Percentiles rank a stretch among this genome's conserved stretches.
phyloP scores from a whole-genome alignment of 1,140 invertebrate genomes.

The Daktulosphaira vitifoliae region DNA sequence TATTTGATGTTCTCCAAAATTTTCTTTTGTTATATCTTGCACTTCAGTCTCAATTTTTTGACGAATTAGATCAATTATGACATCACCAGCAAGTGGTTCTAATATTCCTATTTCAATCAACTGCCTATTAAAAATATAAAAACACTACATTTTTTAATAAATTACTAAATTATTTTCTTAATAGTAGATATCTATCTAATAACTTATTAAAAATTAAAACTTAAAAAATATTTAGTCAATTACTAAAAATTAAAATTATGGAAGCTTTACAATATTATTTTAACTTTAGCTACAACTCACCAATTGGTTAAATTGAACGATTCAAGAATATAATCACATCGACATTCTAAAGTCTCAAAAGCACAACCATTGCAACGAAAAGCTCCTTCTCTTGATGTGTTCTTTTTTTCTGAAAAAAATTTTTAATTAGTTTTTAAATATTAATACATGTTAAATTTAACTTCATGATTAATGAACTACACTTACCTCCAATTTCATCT shows the following conservation, averaged over 20 bases:
- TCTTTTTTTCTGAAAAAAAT: conserved; percentile 44
- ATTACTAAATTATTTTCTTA: not conserved
- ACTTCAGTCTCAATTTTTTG: conserved; percentile 71
- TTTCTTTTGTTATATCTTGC: conserved; percentile 45
- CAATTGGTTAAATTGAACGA: conserved; percentile 70
- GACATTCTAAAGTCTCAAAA: conserved; percentile 59
- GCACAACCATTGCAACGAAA: conserved; percentile 61
- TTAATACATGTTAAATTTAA: conserved; percentile 44
- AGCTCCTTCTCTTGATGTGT: conserved; percentile 50
- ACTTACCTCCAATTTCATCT: conserved; percentile 43
- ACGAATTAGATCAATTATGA: conserved; percentile 71
- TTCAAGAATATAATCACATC: conserved; percentile 62
- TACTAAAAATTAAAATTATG: too few species aligned
- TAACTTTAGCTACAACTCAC: too few species aligned
- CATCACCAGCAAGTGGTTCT: conserved; percentile 68
- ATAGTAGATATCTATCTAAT: not conserved
- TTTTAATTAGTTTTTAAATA: not conserved
- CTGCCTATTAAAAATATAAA: conserved; percentile 44
- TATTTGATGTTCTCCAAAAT: conserved; percentile 27
- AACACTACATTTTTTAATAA: conserved; percentile 39
- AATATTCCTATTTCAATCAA: conserved; percentile 65
- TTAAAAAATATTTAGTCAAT: too few species aligned
- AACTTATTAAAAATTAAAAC: too few species aligned
- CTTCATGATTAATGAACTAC: not conserved
- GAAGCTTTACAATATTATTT: too few species aligned